These are phyloP conservation scores for Parauchenoglanis punctatus DNA, from an alignment of 2,797 vertebrate species.

Conservation along the genomic window DNA sequence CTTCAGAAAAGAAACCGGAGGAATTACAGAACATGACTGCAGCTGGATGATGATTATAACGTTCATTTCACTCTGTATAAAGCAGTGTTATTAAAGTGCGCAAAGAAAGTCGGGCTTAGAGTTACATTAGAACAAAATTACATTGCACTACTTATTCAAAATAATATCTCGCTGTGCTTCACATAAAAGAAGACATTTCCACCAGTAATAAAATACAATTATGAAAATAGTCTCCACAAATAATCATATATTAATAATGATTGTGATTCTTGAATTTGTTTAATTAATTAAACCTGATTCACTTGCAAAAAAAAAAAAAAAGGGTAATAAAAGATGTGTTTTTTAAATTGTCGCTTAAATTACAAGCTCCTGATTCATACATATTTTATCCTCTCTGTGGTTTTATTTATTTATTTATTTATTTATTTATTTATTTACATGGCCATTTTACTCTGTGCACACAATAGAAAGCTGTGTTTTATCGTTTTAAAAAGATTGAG, in stretches of 20 bases:
- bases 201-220: not conserved
- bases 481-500: not conserved
- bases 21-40: not conserved
- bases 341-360: not conserved
- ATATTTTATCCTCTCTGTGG: not conserved
- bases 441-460: not conserved
- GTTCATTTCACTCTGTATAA: not conserved
- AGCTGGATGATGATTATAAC: not conserved
- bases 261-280: not conserved
- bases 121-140: too few relatives aligned
- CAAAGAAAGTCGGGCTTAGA: not conserved
- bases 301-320: not conserved
- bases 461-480: not conserved
- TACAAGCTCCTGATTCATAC: not conserved
- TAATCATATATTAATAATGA: not conserved
- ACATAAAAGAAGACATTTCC: not conserved
- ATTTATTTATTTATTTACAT: not conserved
- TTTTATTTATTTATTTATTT: not conserved
- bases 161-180: not conserved
- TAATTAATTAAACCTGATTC: not conserved
- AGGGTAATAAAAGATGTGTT: not conserved
- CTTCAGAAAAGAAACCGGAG: constrained; percentile 13
- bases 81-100: not conserved
- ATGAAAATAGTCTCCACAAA: not conserved
- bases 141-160: not conserved